These are phyloP conservation scores for Neomorphus geoffroyi DNA, from an alignment of 2,797 vertebrate species.

Conservation along the genomic window DNA sequence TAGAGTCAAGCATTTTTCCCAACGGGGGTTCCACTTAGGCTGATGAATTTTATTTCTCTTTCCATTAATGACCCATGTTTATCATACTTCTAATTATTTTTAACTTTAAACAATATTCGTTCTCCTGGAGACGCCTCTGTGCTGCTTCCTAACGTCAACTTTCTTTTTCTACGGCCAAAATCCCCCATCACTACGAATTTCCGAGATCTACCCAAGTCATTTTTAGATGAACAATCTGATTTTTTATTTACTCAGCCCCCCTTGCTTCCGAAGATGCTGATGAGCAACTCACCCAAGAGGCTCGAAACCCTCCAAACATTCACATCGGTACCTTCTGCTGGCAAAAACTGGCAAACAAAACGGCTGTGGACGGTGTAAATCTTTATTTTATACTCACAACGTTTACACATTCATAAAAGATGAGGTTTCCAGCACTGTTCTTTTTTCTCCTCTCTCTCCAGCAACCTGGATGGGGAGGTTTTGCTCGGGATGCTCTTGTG, in stretches of 20 bases:
- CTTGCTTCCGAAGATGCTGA: background rate
- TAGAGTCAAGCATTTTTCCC: constrained; percentile 80
- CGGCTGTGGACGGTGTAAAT: background rate
- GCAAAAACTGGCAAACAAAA: background rate
- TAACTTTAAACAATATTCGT: constrained; percentile 79
- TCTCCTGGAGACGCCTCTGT: constrained; percentile 55
- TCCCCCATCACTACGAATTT: accelerated
- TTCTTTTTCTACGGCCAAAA: background rate
- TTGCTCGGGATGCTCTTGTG: background rate
- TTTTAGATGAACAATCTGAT: background rate
- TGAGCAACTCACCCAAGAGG: background rate
- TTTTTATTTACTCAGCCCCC: background rate
- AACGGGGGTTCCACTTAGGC: constrained; percentile 80
- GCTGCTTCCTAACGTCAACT: background rate
- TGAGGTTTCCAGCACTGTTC: background rate
- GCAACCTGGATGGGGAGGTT: background rate
- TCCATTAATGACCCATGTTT: constrained; percentile 81
- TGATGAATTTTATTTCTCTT: constrained; percentile 82
- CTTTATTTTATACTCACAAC: background rate
- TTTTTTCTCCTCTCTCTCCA: background rate
- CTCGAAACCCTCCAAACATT: background rate
- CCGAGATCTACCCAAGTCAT: accelerated
- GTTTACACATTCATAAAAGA: background rate
- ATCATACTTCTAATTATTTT: constrained; percentile 84
- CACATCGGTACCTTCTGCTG: background rate